These are phyloP conservation scores for Sipha flava DNA, from an alignment of 1,140 invertebrate genomes.

Conservation along the genomic window DNA sequence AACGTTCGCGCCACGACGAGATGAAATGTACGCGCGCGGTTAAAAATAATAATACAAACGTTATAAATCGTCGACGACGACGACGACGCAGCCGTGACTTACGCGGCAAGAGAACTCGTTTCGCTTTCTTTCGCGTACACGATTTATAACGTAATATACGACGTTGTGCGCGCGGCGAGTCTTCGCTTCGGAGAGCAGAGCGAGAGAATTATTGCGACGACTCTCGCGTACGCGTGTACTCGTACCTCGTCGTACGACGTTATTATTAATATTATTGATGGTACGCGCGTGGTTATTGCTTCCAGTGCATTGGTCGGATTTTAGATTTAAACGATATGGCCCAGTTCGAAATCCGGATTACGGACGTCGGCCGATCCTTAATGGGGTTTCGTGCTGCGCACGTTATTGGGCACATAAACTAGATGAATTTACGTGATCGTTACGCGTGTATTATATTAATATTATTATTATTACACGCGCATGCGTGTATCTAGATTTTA, in stretches of 20 bases:
- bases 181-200: not conserved
- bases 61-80: not conserved
- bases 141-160: constrained; percentile 9
- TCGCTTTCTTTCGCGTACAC: not conserved
- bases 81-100: not conserved
- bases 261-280: not conserved
- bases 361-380: not conserved
- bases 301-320: not conserved
- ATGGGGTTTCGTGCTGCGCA: not conserved
- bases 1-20: no score
- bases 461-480: not conserved
- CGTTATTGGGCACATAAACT: not conserved
- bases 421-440: not conserved
- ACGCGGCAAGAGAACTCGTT: no score
- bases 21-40: no score
- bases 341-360: constrained; percentile 6
- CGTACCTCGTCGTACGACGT: not conserved
- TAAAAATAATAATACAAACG: not conserved
- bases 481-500: not conserved
- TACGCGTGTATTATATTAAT: not conserved
- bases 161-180: not conserved
- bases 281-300: no score
- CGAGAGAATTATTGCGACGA: not conserved
- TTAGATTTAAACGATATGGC: not conserved
- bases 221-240: not conserved